Base-by-base conservation (phyloP, 2,113 vertebrate species). In the Misgurnus anguillicaudatus region DNA sequence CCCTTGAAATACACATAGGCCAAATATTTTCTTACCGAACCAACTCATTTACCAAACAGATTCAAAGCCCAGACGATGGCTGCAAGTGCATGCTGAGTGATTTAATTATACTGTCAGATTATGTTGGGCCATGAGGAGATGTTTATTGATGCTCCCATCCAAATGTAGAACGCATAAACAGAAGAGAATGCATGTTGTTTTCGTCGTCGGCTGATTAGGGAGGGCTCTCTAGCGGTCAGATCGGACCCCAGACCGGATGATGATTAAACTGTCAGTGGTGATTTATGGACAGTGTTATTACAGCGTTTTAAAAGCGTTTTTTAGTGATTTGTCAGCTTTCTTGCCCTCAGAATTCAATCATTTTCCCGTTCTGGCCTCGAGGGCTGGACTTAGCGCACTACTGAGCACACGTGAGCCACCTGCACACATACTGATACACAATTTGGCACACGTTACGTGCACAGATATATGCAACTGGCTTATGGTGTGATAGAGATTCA, bases 241-340 rank as follows among this genome's bases (percentile, higher is more conserved):
- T 83, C 68, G 55, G 84, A 81, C 78, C 82, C 70, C 75, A 84
- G 87, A 86, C 85, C 69, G 85, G 87, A 77, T 0, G 0, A 91
- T 91, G 90, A 93, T 93, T 93, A 91, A 93, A 91, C 89, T 92
- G 91, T 90, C 92, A 93, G 83, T 63, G 66, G 65, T 91, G 89
- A 91, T 91, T 91, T 90, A 92, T 87, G 84, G 87, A 86, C 80
- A 86, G 77, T 79, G 80, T 86, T 92, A 86, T 90, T 84, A 80
- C 65, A 75, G 70, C 79, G 31, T 86, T 80, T 86, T 86, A 81
- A 86, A 77, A 85, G 85, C 81, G 77, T 83, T 90, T 79, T 90
- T 83, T 81, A 88, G 86, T 88, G 87, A 91, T 89, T 90, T 92
- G 89, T 91, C 89, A 92, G 88, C 85, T 88, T 84, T 87, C 85